Percentiles rank a stretch among this genome's conserved stretches.
Evolutionary conservation across 1,140 invertebrate species (phyloP).

Genomic region (Rhizoglyphus robini): DNA sequence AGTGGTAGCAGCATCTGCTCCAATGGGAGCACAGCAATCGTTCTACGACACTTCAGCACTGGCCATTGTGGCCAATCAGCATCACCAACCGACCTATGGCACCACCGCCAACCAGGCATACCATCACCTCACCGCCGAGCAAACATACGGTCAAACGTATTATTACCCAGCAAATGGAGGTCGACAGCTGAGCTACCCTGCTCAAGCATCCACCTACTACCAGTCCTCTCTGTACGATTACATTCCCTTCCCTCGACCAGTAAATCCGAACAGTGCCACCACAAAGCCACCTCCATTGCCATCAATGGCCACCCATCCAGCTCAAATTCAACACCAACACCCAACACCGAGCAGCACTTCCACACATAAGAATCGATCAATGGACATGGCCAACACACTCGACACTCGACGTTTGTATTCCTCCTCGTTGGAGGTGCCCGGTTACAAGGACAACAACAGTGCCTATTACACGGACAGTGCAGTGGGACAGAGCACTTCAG

Average conservation of each 20-base stretch:
- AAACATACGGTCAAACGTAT: neutral
- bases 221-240: constrained; percentile 11
- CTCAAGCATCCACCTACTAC: neutral
- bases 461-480: neutral
- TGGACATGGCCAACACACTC: neutral
- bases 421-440: neutral
- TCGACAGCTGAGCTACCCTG: neutral
- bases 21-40: neutral
- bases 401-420: constrained; percentile 1
- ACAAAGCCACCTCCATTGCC: constrained; percentile 10
- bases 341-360: neutral
- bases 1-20: neutral
- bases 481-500: neutral
- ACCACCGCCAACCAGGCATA: neutral
- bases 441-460: neutral
- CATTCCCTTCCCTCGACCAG: neutral
- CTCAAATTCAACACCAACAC: neutral
- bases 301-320: constrained; percentile 10
- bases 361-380: neutral
- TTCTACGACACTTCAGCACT: constrained; percentile 2
- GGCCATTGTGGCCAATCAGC: neutral
- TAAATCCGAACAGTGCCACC: neutral
- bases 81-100: neutral
- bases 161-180: neutral
- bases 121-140: neutral